Evolutionary conservation across 2,888 invertebrate species (phyloP).

Genomic region (Schizotus pectinicornis): DNA sequence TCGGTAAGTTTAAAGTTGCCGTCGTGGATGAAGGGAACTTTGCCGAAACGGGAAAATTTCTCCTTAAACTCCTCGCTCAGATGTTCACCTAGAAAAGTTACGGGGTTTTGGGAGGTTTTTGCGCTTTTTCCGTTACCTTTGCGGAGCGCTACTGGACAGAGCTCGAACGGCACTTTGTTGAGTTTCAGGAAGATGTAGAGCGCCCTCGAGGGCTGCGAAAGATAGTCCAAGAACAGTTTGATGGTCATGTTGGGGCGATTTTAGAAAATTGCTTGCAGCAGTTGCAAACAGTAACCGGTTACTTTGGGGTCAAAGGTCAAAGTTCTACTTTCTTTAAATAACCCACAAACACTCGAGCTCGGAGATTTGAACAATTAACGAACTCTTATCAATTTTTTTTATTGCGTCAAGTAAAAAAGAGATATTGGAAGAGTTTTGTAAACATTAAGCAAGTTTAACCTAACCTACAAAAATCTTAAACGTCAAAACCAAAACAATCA

Average conservation of each 20-base stretch:
- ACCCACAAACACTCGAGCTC: background rate
- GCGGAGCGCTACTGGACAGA: constrained; percentile 56
- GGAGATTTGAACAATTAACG: too few relatives aligned
- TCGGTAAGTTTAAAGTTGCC: constrained; percentile 64
- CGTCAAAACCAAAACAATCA: too few relatives aligned
- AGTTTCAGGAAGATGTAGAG: constrained; percentile 60
- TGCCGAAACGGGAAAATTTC: constrained; percentile 61
- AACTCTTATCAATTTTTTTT: too few relatives aligned
- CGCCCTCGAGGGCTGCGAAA: constrained; percentile 63
- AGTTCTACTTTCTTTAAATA: background rate
- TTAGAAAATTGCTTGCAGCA: constrained; percentile 1
- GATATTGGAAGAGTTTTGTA: too few relatives aligned
- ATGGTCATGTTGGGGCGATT: constrained; percentile 37
- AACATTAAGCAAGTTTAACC: too few relatives aligned
- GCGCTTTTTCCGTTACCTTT: constrained; percentile 51
- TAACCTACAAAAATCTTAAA: too few relatives aligned
- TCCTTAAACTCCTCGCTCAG: constrained; percentile 58
- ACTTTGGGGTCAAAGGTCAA: background rate
- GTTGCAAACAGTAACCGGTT: background rate
- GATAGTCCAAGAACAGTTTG: constrained; percentile 56
- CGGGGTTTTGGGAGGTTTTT: background rate
- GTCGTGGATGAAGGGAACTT: constrained; percentile 65
- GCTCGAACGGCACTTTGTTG: constrained; percentile 59
- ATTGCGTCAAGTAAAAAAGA: too few relatives aligned
- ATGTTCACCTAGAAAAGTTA: constrained; percentile 59